Percentiles rank a stretch among this genome's conserved stretches.
Evolutionary conservation across 2,797 vertebrate genomes (phyloP).

Genomic region (Enteromius argenteus): DNA sequence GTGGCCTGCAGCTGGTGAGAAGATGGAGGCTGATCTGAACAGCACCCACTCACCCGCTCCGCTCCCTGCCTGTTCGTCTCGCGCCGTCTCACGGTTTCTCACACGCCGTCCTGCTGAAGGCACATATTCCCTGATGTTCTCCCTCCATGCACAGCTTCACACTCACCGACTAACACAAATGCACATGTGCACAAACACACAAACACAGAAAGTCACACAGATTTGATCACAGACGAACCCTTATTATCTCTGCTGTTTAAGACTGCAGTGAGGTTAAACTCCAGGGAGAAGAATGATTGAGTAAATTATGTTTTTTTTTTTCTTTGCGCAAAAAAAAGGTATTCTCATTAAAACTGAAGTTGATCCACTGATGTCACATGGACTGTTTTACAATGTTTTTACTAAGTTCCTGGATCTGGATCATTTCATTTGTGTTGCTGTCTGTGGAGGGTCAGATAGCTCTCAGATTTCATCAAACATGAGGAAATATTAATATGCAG

Average conservation of each 20-base stretch:
- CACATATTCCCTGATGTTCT: constrained; percentile 6
- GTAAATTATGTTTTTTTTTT: too few species aligned
- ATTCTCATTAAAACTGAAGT: too few species aligned
- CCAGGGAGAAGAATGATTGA: too few species aligned
- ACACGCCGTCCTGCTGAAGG: neutral
- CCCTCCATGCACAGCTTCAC: neutral
- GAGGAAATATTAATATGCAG: too few species aligned
- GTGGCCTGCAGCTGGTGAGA: neutral
- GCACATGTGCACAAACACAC: constrained; percentile 13
- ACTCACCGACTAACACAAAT: constrained; percentile 18
- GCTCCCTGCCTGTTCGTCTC: neutral
- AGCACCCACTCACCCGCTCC: neutral
- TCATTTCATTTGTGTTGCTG: too few species aligned
- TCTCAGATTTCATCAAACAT: too few species aligned
- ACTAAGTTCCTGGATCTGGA: too few species aligned
- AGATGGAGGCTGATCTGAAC: neutral
- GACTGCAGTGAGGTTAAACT: neutral
- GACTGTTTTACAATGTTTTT: too few species aligned
- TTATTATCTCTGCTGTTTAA: neutral
- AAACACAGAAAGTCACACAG: neutral
- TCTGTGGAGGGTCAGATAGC: too few species aligned
- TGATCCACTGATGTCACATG: too few species aligned
- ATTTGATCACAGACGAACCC: neutral
- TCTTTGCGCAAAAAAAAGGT: too few species aligned
- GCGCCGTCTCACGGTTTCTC: neutral